Conservation (phyloP, 2,888 invertebrate species). For the Entomobrya multifasciata region DNA sequence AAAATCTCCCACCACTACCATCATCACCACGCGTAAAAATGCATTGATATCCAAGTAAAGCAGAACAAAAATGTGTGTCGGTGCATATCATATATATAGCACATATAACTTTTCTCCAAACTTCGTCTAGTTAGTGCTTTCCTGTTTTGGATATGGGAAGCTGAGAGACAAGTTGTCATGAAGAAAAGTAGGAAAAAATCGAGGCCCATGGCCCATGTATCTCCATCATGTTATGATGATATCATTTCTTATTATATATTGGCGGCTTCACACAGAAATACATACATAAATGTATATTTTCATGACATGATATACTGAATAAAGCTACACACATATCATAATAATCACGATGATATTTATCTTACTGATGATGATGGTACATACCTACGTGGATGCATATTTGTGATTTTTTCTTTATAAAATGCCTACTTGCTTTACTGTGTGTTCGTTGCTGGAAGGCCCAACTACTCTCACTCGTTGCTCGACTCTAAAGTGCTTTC, state of each 20-base stretch:
- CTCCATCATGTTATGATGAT: conserved; percentile 66
- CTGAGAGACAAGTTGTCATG: conserved; percentile 49
- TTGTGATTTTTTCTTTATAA: neutral
- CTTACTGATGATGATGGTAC: conserved; percentile 30
- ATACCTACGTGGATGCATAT: conserved; percentile 21
- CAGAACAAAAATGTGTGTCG: neutral
- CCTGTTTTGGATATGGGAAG: conserved; percentile 2
- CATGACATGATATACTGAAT: neutral
- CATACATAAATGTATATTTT: neutral
- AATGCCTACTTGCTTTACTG: conserved; percentile 17
- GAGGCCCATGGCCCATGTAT: conserved; percentile 59
- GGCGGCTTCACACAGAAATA: conserved; percentile 17
- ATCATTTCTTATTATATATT: conserved; percentile 57
- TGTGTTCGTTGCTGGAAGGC: neutral
- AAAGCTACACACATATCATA: neutral
- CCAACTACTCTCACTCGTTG: neutral
- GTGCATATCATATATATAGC: neutral
- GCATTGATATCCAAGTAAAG: conserved; percentile 53
- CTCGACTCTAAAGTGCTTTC: conserved; percentile 57
- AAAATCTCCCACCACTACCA: no score
- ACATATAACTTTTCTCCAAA: neutral
- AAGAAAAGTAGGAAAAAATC: conserved; percentile 55
- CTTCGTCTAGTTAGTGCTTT: no score
- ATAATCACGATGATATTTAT: neutral
- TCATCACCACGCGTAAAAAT: neutral